These are phyloP conservation scores for Phortica variegata DNA, from an alignment of 1,140 invertebrate species.

Conservation along the genomic window DNA sequence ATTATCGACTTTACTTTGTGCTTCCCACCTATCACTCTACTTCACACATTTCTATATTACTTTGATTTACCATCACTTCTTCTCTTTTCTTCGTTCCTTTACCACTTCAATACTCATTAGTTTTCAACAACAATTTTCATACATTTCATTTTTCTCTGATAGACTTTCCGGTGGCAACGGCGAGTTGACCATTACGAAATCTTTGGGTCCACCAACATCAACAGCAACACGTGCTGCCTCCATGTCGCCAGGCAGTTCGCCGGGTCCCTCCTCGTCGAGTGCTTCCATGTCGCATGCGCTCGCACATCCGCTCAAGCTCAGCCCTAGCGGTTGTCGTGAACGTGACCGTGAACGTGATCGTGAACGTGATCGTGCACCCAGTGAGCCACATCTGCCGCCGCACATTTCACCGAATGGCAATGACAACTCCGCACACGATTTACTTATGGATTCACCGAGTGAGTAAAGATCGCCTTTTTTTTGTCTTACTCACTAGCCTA, in stretches of 20 bases:
- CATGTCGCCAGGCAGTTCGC: slow-evolving; percentile 58
- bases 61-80: too few relatives aligned
- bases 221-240: slow-evolving; percentile 62
- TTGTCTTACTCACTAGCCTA: neutral
- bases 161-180: slow-evolving; percentile 73
- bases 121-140: neutral
- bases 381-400: slow-evolving; percentile 27
- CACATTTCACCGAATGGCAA: slow-evolving; percentile 60
- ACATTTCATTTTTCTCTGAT: neutral
- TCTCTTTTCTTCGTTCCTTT: neutral
- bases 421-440: slow-evolving; percentile 64
- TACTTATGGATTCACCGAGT: slow-evolving; percentile 80
- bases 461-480: slow-evolving; percentile 61
- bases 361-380: slow-evolving; percentile 21
- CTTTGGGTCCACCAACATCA: slow-evolving; percentile 62
- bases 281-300: slow-evolving; percentile 11
- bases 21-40: too few relatives aligned
- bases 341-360: slow-evolving; percentile 41
- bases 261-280: slow-evolving; percentile 40
- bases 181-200: slow-evolving; percentile 78
- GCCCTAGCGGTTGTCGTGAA: slow-evolving; percentile 48
- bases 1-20: too few relatives aligned
- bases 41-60: too few relatives aligned
- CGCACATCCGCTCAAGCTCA: slow-evolving; percentile 49
- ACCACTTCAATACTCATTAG: neutral